A percentile compares a stretch with the other conserved stretches of the same genome.
Conservation (phyloP, 92 coral and sea anemone species). For the Porites lobata region DNA sequence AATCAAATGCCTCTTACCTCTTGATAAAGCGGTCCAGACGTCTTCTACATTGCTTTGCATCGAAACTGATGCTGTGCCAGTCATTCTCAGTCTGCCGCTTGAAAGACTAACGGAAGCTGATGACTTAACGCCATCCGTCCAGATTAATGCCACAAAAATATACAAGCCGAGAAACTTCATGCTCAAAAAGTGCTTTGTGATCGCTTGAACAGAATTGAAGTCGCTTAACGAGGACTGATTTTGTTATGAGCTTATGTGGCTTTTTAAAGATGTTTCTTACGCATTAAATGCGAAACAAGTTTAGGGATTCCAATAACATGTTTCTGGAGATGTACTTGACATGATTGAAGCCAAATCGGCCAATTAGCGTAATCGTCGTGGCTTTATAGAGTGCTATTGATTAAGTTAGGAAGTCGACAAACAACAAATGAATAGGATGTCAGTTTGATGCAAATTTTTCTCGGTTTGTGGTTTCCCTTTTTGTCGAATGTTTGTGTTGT, state of each 20-base stretch:
- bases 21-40: constrained; percentile 72
- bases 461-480: too few relatives aligned
- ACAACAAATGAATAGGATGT: too few relatives aligned
- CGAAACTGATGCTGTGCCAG: constrained; percentile 57
- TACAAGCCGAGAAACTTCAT: constrained; percentile 20
- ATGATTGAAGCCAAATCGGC: too few relatives aligned
- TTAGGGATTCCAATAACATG: background rate
- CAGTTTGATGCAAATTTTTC: too few relatives aligned
- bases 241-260: background rate
- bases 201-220: background rate
- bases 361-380: too few relatives aligned
- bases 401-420: too few relatives aligned
- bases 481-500: too few relatives aligned
- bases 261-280: background rate
- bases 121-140: background rate
- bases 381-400: too few relatives aligned
- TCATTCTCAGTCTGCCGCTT: constrained; percentile 38
- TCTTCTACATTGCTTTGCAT: constrained; percentile 52
- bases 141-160: background rate
- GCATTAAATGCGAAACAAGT: background rate
- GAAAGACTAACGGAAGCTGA: constrained; percentile 23
- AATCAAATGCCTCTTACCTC: constrained; percentile 28
- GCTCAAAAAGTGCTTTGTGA: background rate
- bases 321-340: too few relatives aligned
- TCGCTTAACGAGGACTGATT: background rate